These are phyloP conservation scores for Automeris io DNA, from an alignment of 2,888 invertebrate species.

Conservation along the genomic window DNA sequence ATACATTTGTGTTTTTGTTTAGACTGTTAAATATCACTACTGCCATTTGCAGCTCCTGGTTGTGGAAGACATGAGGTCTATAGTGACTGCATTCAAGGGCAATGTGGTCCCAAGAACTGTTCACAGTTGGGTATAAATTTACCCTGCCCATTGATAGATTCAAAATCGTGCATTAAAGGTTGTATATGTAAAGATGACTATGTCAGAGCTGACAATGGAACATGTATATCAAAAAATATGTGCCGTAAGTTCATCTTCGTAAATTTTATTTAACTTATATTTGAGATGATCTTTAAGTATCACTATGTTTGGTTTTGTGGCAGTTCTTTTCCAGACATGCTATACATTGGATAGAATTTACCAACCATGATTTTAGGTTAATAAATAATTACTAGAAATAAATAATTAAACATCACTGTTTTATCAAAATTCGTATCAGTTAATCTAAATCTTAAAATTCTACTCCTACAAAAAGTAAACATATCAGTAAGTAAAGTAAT, in stretches of 20 bases:
- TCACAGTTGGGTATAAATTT: slow-evolving; percentile 15
- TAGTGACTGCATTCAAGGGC: slow-evolving; percentile 20
- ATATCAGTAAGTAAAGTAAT: not conserved
- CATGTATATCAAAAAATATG: slow-evolving; percentile 11
- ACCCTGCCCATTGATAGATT: slow-evolving; percentile 14
- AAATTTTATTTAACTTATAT: too few species aligned
- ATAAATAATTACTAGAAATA: too few species aligned
- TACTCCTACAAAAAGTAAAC: not conserved
- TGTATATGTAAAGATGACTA: slow-evolving; percentile 20
- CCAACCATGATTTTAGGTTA: too few species aligned
- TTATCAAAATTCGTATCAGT: too few species aligned
- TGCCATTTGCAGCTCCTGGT: slow-evolving; percentile 13
- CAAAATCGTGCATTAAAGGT: slow-evolving; percentile 14
- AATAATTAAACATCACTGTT: too few species aligned
- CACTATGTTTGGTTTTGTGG: not conserved
- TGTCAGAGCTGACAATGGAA: slow-evolving; percentile 12
- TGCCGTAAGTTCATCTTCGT: slow-evolving; percentile 6
- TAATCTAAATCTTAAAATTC: too few species aligned
- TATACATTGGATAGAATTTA: too few species aligned
- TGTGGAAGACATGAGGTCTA: slow-evolving; percentile 19
- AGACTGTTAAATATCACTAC: slow-evolving; percentile 8
- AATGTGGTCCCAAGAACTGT: slow-evolving; percentile 20
- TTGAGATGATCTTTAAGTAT: not conserved
- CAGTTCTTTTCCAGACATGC: not conserved
- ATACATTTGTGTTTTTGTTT: too few species aligned